These are phyloP conservation scores for Sinelater perroti DNA, from an alignment of 2,888 invertebrate genomes.

Conservation along the genomic window DNA sequence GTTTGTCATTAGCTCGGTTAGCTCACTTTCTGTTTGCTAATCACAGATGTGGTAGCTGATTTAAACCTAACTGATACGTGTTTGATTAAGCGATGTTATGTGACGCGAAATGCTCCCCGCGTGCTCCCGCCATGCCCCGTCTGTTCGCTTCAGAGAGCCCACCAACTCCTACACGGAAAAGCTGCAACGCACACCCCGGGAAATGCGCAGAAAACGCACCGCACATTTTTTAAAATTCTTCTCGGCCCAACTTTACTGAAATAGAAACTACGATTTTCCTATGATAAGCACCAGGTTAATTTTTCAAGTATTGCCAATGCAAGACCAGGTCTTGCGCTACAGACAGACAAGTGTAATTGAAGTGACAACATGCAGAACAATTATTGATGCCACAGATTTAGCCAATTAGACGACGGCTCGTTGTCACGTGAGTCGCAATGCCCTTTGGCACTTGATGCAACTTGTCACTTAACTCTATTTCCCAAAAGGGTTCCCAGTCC, in stretches of 20 bases:
- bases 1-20: conserved; percentile 61
- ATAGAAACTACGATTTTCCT: too few relatives aligned
- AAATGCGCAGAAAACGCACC: background rate
- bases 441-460: conserved; percentile 46
- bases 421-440: conserved; percentile 47
- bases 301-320: too few relatives aligned
- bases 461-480: conserved; percentile 53
- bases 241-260: too few relatives aligned
- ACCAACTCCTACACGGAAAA: conserved; percentile 16
- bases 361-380: conserved; percentile 45
- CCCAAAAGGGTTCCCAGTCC: conserved; percentile 47
- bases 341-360: too few relatives aligned
- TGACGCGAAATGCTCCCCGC: conserved; percentile 43
- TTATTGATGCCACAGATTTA: conserved; percentile 50
- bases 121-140: conserved; percentile 22
- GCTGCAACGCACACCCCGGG: conserved; percentile 1
- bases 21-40: conserved; percentile 61
- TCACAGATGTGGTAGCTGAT: conserved; percentile 60
- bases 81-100: conserved; percentile 47
- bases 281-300: too few relatives aligned
- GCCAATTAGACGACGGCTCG: conserved; percentile 46
- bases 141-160: too few relatives aligned
- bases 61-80: conserved; percentile 48
- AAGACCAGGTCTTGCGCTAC: too few relatives aligned
- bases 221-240: too few relatives aligned